Percentiles rank a stretch among this genome's conserved stretches.
These are phyloP conservation scores for Pammene aurita DNA, from an alignment of 2,888 invertebrate species.

Conservation along the genomic window DNA sequence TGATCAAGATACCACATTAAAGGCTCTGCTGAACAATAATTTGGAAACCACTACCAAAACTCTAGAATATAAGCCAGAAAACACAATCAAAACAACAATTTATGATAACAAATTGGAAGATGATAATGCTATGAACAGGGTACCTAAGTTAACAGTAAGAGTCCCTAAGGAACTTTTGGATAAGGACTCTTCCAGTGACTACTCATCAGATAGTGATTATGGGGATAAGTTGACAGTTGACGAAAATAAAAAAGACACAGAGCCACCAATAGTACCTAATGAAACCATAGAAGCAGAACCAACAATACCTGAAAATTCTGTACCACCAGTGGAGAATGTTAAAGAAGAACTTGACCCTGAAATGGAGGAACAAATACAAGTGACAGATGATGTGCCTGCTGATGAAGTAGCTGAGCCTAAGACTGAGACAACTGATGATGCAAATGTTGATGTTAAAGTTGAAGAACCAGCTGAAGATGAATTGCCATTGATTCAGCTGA, in stretches of 20 bases:
- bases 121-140: slow-evolving; percentile 79
- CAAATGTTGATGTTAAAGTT: slow-evolving; percentile 58
- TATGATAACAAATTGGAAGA: slow-evolving; percentile 78
- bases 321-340: slow-evolving; percentile 45
- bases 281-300: slow-evolving; percentile 43
- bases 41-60: slow-evolving; percentile 58
- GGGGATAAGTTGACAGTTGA: slow-evolving; percentile 85
- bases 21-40: slow-evolving; percentile 72
- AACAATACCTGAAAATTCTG: slow-evolving; percentile 44
- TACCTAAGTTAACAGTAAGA: slow-evolving; percentile 87
- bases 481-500: slow-evolving; percentile 86
- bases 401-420: slow-evolving; percentile 60
- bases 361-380: slow-evolving; percentile 53
- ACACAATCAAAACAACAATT: slow-evolving; percentile 73
- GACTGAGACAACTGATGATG: slow-evolving; percentile 62
- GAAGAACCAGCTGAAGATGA: slow-evolving; percentile 79
- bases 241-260: slow-evolving; percentile 67
- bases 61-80: slow-evolving; percentile 68
- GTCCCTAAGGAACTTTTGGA: slow-evolving; percentile 84
- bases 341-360: slow-evolving; percentile 42
- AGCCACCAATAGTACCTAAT: slow-evolving; percentile 47
- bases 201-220: slow-evolving; percentile 83
- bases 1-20: slow-evolving; percentile 68
- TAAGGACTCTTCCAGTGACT: slow-evolving; percentile 80
- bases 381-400: slow-evolving; percentile 53